These are phyloP conservation scores for Pardalotus punctatus DNA, from an alignment of 2,113 vertebrate species.

Conservation along the genomic window DNA sequence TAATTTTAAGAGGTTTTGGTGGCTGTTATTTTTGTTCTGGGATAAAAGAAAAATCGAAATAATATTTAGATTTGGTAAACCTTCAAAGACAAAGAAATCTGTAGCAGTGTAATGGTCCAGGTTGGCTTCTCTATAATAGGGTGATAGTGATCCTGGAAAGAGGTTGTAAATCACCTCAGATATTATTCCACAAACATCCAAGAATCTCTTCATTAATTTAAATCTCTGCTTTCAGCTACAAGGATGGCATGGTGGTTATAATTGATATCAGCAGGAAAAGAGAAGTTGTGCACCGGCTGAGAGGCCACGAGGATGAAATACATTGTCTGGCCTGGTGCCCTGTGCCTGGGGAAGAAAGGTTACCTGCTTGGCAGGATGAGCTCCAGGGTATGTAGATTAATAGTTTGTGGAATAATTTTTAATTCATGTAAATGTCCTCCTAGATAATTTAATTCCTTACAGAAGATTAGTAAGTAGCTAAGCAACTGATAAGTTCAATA, in stretches of 20 bases:
- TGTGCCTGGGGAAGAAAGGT: conserved; percentile 71
- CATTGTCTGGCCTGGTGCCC: conserved; percentile 92
- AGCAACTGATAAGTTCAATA: neutral
- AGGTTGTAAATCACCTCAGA: accelerated
- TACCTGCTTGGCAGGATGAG: conserved; percentile 73
- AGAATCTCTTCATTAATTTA: neutral
- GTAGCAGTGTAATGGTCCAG: accelerated
- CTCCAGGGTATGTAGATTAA: conserved; percentile 65
- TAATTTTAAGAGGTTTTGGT: neutral
- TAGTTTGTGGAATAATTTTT: neutral
- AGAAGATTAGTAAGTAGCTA: neutral
- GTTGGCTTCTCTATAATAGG: neutral
- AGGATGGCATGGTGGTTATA: conserved; percentile 92
- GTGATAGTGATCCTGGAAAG: neutral
- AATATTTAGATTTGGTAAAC: neutral
- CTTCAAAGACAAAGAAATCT: neutral
- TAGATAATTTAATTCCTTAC: neutral
- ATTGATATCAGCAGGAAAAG: conserved; percentile 91
- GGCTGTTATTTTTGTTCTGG: neutral
- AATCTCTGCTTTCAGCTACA: conserved; percentile 82
- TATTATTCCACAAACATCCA: neutral
- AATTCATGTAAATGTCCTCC: neutral
- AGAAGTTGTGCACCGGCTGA: conserved; percentile 84
- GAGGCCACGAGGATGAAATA: conserved; percentile 95
- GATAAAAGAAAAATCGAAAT: neutral